Conservation (phyloP, 92 coral and sea anemone genomes). For the Galaxea fascicularis region DNA sequence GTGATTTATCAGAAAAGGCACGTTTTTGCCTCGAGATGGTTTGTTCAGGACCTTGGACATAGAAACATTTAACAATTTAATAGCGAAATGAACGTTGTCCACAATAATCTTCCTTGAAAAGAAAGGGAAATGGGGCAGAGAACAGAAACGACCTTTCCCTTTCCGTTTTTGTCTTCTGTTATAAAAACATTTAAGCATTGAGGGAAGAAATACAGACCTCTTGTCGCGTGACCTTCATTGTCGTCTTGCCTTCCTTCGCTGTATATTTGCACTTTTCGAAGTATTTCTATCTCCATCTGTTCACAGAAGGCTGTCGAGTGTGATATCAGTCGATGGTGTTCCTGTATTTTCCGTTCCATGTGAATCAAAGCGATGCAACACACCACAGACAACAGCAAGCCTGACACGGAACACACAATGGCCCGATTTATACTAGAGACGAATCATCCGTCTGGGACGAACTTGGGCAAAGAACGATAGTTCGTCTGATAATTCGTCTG, state of each 20-base stretch:
- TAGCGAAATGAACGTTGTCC: too few relatives aligned
- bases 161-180: too few relatives aligned
- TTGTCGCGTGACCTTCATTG: neutral
- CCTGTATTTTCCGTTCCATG: slow-evolving; percentile 40
- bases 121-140: too few relatives aligned
- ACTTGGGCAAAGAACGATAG: too few relatives aligned
- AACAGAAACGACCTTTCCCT: too few relatives aligned
- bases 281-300: slow-evolving; percentile 20
- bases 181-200: too few relatives aligned
- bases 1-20: neutral
- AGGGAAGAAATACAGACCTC: too few relatives aligned
- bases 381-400: slow-evolving; percentile 43
- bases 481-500: too few relatives aligned
- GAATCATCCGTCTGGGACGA: too few relatives aligned
- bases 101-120: too few relatives aligned
- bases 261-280: neutral
- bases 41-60: neutral
- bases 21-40: neutral
- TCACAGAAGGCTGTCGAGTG: slow-evolving; percentile 27
- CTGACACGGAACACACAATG: slow-evolving; percentile 8
- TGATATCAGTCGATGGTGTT: slow-evolving; percentile 33
- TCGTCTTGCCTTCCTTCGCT: neutral
- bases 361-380: slow-evolving; percentile 49
- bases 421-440: too few relatives aligned
- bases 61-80: too few relatives aligned